Evolutionary conservation across 2,113 vertebrate genomes (phyloP).

Genomic region (Parus major): DNA sequence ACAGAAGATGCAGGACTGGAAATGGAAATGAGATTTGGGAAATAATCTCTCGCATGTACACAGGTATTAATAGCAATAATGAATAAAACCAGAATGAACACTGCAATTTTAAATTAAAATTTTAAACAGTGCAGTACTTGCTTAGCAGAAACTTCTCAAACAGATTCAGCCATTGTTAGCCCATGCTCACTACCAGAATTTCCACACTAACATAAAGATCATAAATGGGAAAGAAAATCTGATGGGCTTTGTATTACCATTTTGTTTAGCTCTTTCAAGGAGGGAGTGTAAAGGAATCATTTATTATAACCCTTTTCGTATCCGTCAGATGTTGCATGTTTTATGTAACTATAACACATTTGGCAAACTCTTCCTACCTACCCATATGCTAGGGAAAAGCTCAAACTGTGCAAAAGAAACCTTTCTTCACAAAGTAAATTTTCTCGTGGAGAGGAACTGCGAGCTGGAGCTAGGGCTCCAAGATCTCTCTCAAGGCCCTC

Average conservation of each 20-base stretch:
- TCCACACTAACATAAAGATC: not conserved
- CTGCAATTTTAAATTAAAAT: not conserved
- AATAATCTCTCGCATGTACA: not conserved
- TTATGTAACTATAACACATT: slow-evolving; percentile 61
- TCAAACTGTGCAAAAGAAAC: slow-evolving; percentile 35
- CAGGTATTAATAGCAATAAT: not conserved
- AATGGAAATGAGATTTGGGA: not conserved
- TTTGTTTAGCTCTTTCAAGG: not conserved
- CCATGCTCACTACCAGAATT: not conserved
- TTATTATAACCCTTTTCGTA: not conserved
- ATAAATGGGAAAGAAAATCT: not conserved
- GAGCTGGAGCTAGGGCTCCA: not conserved
- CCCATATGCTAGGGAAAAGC: slow-evolving; percentile 46
- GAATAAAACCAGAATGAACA: not conserved
- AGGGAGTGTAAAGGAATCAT: not conserved
- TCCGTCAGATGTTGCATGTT: slow-evolving; percentile 53
- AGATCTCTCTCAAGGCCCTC: not conserved
- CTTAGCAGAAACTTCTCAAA: not conserved
- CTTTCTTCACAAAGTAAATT: slow-evolving; percentile 10
- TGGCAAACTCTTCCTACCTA: slow-evolving; percentile 61
- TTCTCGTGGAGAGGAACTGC: not conserved
- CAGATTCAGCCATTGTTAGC: not conserved
- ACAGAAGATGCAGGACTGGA: not conserved
- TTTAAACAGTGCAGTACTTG: not conserved
- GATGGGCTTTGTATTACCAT: not conserved